Base-by-base conservation (phyloP, 2,797 vertebrate genomes). In the Botia almorhae region DNA sequence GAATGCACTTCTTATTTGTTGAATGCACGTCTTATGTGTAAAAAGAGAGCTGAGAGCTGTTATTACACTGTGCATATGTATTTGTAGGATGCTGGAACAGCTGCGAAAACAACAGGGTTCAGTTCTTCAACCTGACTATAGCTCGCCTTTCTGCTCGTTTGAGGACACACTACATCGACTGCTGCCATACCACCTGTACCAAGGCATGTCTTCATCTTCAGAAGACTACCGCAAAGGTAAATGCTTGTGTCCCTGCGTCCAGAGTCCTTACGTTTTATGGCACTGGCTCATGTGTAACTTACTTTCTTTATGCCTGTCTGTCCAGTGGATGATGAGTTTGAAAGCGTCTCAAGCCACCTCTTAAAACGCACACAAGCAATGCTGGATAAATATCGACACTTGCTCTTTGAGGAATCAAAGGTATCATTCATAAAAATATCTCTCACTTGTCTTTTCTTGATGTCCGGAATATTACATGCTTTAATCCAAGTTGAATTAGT, bases 151-250 rank as follows among this genome's bases (percentile, higher is more conserved):
- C 89, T 87, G 89, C 84, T 96, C 96, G 1, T 94, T 97, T 67
- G 94, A 96, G 81, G 96, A 98, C 48, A 94, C 96, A 0, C 85
- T 97, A 74, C 89, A 94, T 64, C 91, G 96, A 82, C 93, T 98
- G 78, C 92, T 98, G 81, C 97, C 97, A 85, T 98, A 98, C 91
- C 97, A 98, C 10, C 94, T 98, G 58, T 98, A 98, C 93, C 96
- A 98, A 92, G 97, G 97, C 26, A 92, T 94, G 72, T 92, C 96
- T 64, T 96, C 96, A 79, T 94, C 95, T 7, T 85, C 93, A 50
- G 88, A 89, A 48, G 96, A 98, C 85, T 96, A 96, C 88, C 88
- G 90, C 11, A 94, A 88, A 93, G 97, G 97, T 98, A 83, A 56
- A 36, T 2, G 7, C 14, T 29, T 21, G 23, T 7, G 21, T 2